Conservation (phyloP, 1,140 invertebrate genomes). For the Drosophila seguyi region DNA sequence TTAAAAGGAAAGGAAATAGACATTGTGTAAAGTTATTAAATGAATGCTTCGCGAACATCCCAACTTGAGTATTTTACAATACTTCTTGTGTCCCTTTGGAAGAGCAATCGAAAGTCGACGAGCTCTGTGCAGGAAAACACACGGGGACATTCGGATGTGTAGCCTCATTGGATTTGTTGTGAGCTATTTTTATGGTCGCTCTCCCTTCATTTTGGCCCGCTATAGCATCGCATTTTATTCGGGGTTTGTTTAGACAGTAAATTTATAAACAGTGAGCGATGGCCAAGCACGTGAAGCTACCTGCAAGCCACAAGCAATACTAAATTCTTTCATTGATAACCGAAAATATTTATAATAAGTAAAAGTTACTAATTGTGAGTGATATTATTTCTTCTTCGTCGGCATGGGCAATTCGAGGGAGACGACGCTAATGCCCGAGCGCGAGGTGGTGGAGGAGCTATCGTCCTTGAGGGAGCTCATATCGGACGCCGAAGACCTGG, state of each 20-base stretch:
- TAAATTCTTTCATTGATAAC: conserved; percentile 9
- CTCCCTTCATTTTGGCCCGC: conserved; percentile 17
- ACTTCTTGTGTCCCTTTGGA: neutral
- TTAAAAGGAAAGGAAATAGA: neutral
- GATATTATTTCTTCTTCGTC: conserved; percentile 45
- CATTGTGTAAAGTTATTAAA: too few relatives aligned
- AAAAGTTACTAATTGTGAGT: neutral
- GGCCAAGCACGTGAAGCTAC: conserved; percentile 48
- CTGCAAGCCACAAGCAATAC: neutral
- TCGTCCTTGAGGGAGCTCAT: conserved; percentile 55
- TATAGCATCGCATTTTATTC: conserved; percentile 41
- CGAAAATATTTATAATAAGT: neutral
- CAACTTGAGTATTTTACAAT: neutral
- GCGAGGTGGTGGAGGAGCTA: conserved; percentile 25
- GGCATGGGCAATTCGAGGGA: conserved; percentile 62
- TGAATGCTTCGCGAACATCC: neutral
- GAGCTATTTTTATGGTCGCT: conserved; percentile 56
- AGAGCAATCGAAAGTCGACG: conserved; percentile 8
- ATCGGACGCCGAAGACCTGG: conserved; percentile 56
- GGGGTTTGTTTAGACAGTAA: conserved; percentile 49
- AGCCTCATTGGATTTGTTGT: conserved; percentile 24
- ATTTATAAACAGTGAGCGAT: conserved; percentile 72
- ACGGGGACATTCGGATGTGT: conserved; percentile 12
- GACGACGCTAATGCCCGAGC: conserved; percentile 55
- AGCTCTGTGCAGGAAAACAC: neutral